Conservation (phyloP, 2,888 invertebrate species). For the Rhamphomyia laevipes region DNA sequence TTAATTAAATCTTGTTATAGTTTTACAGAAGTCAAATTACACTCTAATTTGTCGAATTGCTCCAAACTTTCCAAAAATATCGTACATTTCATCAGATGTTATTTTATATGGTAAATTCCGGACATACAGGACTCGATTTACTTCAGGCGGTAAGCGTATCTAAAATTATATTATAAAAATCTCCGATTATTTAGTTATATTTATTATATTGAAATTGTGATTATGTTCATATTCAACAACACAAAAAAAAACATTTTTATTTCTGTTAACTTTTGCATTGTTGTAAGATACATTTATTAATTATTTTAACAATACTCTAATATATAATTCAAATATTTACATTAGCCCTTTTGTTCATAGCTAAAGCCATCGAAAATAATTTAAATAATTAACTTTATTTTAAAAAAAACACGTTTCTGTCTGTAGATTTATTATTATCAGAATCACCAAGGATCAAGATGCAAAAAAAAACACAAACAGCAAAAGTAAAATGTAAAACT, state of each 20-base stretch:
- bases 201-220: neutral
- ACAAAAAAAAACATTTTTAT: too few species aligned
- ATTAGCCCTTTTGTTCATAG: neutral
- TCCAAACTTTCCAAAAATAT: slow-evolving; percentile 99
- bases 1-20: slow-evolving; percentile 3
- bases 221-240: too few species aligned
- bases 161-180: slow-evolving; percentile 30
- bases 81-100: slow-evolving; percentile 99
- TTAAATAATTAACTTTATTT: too few species aligned
- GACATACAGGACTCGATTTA: slow-evolving; percentile 92
- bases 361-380: neutral
- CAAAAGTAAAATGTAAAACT: too few species aligned
- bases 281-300: too few species aligned
- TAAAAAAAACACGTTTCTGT: too few species aligned
- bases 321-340: neutral
- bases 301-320: too few species aligned
- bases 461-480: too few species aligned
- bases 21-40: slow-evolving; percentile 46
- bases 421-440: too few species aligned
- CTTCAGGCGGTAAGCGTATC: slow-evolving; percentile 97
- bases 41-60: slow-evolving; percentile 97
- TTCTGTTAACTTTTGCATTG: too few species aligned
- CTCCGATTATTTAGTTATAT: too few species aligned
- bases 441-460: too few species aligned
- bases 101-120: slow-evolving; percentile 98